Evolutionary conservation across 2,888 invertebrate genomes (phyloP), one percentile per base, ranked within the genome.

Genomic region (Endomychus coccineus): DNA sequence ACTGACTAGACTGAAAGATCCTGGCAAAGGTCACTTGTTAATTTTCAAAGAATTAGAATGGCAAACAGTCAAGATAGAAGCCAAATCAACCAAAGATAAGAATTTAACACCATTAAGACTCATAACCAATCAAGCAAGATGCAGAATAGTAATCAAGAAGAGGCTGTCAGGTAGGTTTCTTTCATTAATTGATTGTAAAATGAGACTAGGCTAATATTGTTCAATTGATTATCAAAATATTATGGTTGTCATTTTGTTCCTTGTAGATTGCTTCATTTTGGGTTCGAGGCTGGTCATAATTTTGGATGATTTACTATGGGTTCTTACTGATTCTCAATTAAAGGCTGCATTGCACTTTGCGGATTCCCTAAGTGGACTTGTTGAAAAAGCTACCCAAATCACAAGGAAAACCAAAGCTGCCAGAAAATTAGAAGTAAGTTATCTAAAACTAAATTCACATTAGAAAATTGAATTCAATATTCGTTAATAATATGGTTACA

Each of bases 31-130:
- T 24, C 88, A 95, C 56, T 72, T 97, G 46, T 74, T 98, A 46
- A 86, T 97, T 59, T 98, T 97, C 69, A 98, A 98, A 74, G 89
- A 92, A 69, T 69, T 97, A 35, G 87, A 89, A 60, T 98, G 98
- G 97, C 95, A 97, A 68, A 90, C 91, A 32, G 81, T 97, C 12
- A 75, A 95, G 44, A 87, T 97, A 57, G 96, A 97, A 68, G 96
- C 96, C 7, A 85, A 81, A 56, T 88, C 90, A 39, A 82, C 82
- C 30, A 75, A 76, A 58, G 82, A 83, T 59, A 73, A 73, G 51
- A 77, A 78, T 43, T 68, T 91, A 34, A 91, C 94, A 1, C 97
- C 98, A 0, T 70, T 98, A 27, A 73, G 96, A 43, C 72, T 98
- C 44, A 75, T 98, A 15, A 87, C 96, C 12, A 95, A 95, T 67